phyloP scores from a whole-genome alignment of 2,888 invertebrate species.

The Archaeoteleia sp. region DNA sequence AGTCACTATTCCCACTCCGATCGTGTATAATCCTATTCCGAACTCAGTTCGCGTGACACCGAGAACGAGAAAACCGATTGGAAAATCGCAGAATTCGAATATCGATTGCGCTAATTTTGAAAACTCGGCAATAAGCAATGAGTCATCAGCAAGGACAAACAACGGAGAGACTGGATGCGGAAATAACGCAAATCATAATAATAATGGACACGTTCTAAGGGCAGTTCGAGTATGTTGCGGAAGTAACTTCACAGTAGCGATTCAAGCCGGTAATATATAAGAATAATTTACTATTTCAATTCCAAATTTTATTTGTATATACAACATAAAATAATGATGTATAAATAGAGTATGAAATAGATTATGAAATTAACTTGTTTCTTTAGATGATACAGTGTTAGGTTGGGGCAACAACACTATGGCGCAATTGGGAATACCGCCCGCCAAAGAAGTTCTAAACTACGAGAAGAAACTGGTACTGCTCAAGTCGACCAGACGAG shows the following conservation, averaged over 20 bases:
- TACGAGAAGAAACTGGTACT: conserved; percentile 78
- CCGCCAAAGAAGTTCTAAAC: conserved; percentile 77
- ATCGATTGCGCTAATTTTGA: conserved; percentile 39
- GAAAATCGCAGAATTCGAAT: conserved; percentile 15
- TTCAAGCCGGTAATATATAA: conserved; percentile 72
- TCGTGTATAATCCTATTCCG: conserved; percentile 75
- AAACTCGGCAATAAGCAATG: conserved; percentile 40
- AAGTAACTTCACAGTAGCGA: conserved; percentile 85
- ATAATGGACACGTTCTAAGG: conserved; percentile 58
- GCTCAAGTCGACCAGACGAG: conserved; percentile 83
- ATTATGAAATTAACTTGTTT: not conserved
- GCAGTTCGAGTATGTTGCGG: conserved; percentile 80
- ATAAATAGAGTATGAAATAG: not conserved
- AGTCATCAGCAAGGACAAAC: conserved; percentile 24
- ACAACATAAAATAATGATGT: not conserved
- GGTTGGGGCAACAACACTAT: conserved; percentile 85
- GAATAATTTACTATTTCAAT: not conserved
- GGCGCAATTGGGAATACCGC: conserved; percentile 79
- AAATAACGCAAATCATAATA: conserved; percentile 57
- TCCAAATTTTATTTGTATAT: not conserved
- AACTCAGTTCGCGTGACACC: conserved; percentile 65
- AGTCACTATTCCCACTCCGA: conserved; percentile 77
- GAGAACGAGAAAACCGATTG: conserved; percentile 24
- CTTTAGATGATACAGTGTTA: conserved; percentile 79
- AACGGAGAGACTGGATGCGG: conserved; percentile 27